Percentiles rank a stretch among this genome's conserved stretches.
Conservation (phyloP, 2,797 vertebrate species). For the Brachyrhaphis roseni region DNA sequence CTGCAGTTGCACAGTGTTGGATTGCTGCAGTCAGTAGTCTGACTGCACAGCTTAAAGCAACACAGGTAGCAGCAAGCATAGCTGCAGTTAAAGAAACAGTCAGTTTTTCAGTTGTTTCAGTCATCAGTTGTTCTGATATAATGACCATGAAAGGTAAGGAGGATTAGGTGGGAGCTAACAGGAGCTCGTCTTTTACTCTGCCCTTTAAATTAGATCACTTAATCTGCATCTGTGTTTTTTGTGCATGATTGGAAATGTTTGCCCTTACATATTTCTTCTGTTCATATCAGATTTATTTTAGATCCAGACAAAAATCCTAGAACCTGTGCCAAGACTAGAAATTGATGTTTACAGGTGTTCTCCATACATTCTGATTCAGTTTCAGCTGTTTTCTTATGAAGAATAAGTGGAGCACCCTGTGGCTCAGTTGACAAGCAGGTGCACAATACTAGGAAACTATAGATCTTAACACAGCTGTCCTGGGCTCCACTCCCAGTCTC, state of each 20-base stretch:
- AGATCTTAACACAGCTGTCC: neutral
- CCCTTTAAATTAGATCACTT: neutral
- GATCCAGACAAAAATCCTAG: neutral
- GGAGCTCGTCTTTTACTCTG: neutral
- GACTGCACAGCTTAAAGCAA: constrained; percentile 18
- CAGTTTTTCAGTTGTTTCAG: neutral
- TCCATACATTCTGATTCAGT: neutral
- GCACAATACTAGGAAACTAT: neutral
- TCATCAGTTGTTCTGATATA: neutral
- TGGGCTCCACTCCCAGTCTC: neutral
- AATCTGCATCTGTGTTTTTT: neutral
- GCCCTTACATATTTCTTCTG: neutral
- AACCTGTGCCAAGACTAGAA: neutral
- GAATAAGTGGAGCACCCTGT: neutral
- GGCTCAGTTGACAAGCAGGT: neutral
- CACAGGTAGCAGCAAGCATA: constrained; percentile 11
- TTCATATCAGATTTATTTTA: neutral
- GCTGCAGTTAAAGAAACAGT: constrained; percentile 14
- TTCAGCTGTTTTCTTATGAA: neutral
- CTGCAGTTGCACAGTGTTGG: constrained; percentile 9
- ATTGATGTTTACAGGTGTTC: neutral
- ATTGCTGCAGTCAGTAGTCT: constrained; percentile 18
- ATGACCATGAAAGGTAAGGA: neutral
- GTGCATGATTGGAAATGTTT: neutral
- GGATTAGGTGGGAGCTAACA: neutral